A percentile compares a stretch with the other conserved stretches of the same genome.
These are phyloP conservation scores for Phrynosoma blainvillii DNA, from an alignment of 2,113 vertebrate genomes.

Conservation along the genomic window DNA sequence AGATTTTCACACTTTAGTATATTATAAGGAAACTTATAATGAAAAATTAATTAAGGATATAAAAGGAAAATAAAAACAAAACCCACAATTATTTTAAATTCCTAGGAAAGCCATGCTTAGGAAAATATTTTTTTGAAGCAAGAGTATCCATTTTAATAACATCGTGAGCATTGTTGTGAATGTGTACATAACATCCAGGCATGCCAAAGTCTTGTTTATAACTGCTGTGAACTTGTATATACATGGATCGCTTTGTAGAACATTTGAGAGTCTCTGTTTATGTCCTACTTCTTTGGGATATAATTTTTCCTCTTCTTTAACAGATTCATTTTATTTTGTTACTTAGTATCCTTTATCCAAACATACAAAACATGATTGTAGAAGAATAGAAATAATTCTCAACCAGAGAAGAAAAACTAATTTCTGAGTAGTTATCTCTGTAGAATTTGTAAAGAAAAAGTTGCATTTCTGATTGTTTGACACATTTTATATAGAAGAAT, in stretches of 20 bases:
- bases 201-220: background rate
- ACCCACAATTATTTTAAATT: background rate
- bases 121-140: background rate
- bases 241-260: too few relatives aligned
- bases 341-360: background rate
- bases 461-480: too few relatives aligned
- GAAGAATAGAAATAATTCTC: background rate
- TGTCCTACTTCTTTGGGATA: background rate
- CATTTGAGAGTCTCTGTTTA: background rate
- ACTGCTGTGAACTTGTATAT: background rate
- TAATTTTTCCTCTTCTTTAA: background rate
- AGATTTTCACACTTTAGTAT: background rate
- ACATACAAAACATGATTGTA: too few relatives aligned
- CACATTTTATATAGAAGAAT: too few relatives aligned
- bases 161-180: background rate
- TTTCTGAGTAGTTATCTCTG: background rate
- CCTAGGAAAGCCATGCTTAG: conserved; percentile 2
- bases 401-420: background rate
- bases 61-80: background rate
- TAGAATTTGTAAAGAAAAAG: too few relatives aligned
- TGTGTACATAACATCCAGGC: background rate
- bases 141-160: background rate
- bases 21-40: background rate
- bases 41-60: background rate
- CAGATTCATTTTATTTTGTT: background rate